Evolutionary conservation across 2,888 invertebrate species (phyloP).

Genomic region (Andrena haemorrhoa): DNA sequence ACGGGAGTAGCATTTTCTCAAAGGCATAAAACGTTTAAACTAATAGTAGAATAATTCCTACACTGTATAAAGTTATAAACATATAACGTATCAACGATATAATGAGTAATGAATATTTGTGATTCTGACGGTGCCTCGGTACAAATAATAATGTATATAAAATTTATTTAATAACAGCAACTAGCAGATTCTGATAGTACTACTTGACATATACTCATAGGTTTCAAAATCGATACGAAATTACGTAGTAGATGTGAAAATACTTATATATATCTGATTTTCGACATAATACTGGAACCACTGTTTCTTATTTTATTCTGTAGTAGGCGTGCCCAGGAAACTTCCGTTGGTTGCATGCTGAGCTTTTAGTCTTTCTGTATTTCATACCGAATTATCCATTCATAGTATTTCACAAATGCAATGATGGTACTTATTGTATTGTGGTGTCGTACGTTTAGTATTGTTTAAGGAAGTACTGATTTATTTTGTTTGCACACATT

Average conservation of each 20-base stretch:
- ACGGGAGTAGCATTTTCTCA: neutral
- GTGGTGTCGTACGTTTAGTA: constrained; percentile 12
- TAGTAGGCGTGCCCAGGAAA: constrained; percentile 41
- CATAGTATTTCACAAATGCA: neutral
- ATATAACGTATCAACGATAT: constrained; percentile 16
- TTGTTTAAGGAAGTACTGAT: neutral
- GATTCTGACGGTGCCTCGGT: constrained; percentile 5
- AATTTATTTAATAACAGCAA: constrained; percentile 12
- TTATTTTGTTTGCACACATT: constrained; percentile 4
- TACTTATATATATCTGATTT: constrained; percentile 70
- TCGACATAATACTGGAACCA: constrained; percentile 52
- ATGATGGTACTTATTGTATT: neutral
- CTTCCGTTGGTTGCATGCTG: constrained; percentile 57
- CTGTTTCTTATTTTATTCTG: constrained; percentile 62
- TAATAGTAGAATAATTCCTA: constrained; percentile 5
- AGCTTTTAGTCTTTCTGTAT: constrained; percentile 44
- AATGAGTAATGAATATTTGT: constrained; percentile 3
- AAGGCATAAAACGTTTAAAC: constrained; percentile 14
- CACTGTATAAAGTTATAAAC: constrained; percentile 16
- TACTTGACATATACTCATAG: constrained; percentile 15
- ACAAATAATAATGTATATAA: constrained; percentile 1
- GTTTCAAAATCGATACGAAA: constrained; percentile 24
- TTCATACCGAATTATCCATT: constrained; percentile 17
- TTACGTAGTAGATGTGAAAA: constrained; percentile 24
- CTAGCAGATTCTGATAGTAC: neutral